These are phyloP conservation scores for Lepilemur septentrionalis DNA, from an alignment of 2,797 vertebrate species.

Conservation along the genomic window DNA sequence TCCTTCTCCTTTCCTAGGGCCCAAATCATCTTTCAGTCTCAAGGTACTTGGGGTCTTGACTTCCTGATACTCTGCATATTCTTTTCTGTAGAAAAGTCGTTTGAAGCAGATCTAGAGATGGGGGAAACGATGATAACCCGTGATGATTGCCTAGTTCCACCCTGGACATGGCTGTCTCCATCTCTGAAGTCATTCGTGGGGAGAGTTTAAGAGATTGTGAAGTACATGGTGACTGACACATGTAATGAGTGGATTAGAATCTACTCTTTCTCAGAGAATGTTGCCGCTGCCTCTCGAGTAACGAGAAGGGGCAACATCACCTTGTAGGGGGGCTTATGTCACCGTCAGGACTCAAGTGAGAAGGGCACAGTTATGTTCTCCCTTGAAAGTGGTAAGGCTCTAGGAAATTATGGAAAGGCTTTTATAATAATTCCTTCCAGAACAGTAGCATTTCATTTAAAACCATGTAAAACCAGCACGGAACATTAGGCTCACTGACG, in stretches of 20 bases:
- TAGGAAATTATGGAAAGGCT: background rate
- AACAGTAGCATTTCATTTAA: background rate
- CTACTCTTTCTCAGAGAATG: background rate
- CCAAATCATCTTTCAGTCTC: background rate
- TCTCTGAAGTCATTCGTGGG: constrained; percentile 33
- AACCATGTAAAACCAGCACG: background rate
- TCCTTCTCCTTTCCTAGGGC: background rate
- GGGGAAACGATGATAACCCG: background rate
- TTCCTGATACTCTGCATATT: background rate
- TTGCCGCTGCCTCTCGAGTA: background rate
- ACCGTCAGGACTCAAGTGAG: background rate
- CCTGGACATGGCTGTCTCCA: background rate
- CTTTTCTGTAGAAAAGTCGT: constrained; percentile 3
- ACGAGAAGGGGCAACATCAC: background rate
- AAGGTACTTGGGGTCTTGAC: background rate
- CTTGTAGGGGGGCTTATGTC: background rate
- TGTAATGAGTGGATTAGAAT: background rate
- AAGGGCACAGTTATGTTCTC: background rate
- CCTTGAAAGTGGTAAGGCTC: background rate
- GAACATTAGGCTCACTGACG: fast-evolving
- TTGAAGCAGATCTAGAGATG: background rate
- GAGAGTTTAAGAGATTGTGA: constrained; percentile 32
- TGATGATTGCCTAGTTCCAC: background rate
- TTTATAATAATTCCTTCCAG: constrained; percentile 2
- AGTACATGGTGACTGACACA: background rate